Evolutionary conservation across 2,797 vertebrate genomes (phyloP).

Genomic region (Myiotriccus ornatus): DNA sequence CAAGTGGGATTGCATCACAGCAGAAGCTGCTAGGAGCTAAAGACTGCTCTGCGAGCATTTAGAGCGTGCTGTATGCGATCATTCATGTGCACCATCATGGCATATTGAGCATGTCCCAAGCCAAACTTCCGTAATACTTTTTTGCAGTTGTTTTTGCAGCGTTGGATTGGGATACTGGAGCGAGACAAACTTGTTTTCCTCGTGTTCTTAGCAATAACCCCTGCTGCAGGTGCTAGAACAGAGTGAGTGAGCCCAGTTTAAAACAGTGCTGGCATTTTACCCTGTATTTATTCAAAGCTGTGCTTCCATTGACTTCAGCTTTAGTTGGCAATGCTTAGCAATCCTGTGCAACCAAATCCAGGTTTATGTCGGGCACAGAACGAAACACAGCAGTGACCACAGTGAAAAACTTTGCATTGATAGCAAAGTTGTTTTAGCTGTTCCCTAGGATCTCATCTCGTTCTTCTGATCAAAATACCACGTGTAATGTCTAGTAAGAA

Average conservation of each 20-base stretch:
- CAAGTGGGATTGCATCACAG: not conserved
- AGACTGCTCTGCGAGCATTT: not conserved
- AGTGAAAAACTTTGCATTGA: not conserved
- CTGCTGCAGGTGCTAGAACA: not conserved
- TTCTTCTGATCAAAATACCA: not conserved
- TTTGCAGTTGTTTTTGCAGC: not conserved
- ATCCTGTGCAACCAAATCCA: not conserved
- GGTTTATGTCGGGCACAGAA: not conserved
- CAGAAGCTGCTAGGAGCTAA: not conserved
- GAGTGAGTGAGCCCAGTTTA: not conserved
- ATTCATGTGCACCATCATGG: not conserved
- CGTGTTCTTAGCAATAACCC: not conserved
- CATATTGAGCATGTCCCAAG: not conserved
- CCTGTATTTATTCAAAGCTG: not conserved
- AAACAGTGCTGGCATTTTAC: not conserved
- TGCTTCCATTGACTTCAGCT: slow-evolving; percentile 12
- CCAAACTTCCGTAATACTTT: not conserved
- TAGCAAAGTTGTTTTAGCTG: not conserved
- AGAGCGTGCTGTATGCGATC: not conserved
- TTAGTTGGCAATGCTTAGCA: not conserved
- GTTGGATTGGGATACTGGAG: not conserved
- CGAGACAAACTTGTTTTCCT: not conserved
- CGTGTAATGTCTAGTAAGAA: not conserved
- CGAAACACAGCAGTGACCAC: not conserved
- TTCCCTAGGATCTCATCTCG: not conserved